Conservation (phyloP, 1,140 invertebrate genomes). For the Drosophila pallidifrons region DNA sequence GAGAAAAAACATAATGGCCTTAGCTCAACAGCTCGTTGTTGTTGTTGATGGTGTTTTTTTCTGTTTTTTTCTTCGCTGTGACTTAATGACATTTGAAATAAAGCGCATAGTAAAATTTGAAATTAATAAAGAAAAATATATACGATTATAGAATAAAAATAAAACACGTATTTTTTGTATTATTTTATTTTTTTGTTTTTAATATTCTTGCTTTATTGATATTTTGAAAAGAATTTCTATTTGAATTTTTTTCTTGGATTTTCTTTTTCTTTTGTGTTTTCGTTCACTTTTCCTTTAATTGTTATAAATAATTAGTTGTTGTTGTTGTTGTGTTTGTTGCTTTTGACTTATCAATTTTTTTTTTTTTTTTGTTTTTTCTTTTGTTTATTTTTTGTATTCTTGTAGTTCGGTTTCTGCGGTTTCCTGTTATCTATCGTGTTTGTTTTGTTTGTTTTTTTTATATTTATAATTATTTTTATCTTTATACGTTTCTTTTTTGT, state of each 20-base stretch:
- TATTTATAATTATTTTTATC: slow-evolving; percentile 12
- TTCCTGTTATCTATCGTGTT: slow-evolving; percentile 15
- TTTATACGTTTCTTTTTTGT: slow-evolving; percentile 22
- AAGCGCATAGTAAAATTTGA: slow-evolving; percentile 28
- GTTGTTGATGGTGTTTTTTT: slow-evolving; percentile 54
- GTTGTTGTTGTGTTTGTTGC: slow-evolving; percentile 30
- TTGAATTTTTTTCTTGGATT: slow-evolving; percentile 60
- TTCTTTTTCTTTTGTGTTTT: slow-evolving; percentile 29
- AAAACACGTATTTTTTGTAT: slow-evolving; percentile 14
- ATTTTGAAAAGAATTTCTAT: slow-evolving; percentile 82
- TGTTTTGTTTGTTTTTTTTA: slow-evolving; percentile 30
- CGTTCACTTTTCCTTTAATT: slow-evolving; percentile 47
- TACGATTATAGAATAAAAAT: too few species aligned
- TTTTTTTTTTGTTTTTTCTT: slow-evolving; percentile 5
- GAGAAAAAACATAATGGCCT: slow-evolving; percentile 41
- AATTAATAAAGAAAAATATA: slow-evolving; percentile 24
- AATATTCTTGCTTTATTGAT: slow-evolving; percentile 80
- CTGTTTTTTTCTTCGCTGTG: slow-evolving; percentile 48
- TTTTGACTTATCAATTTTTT: slow-evolving; percentile 44
- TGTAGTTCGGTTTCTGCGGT: slow-evolving; percentile 22
- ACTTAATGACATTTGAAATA: slow-evolving; percentile 62
- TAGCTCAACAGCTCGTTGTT: slow-evolving; percentile 62
- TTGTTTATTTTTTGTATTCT: slow-evolving; percentile 12
- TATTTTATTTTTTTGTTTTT: slow-evolving; percentile 41
- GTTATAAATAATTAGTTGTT: slow-evolving; percentile 56